Evolutionary conservation across 2,888 invertebrate species (phyloP).

Genomic region (Patella ulyssiponensis): DNA sequence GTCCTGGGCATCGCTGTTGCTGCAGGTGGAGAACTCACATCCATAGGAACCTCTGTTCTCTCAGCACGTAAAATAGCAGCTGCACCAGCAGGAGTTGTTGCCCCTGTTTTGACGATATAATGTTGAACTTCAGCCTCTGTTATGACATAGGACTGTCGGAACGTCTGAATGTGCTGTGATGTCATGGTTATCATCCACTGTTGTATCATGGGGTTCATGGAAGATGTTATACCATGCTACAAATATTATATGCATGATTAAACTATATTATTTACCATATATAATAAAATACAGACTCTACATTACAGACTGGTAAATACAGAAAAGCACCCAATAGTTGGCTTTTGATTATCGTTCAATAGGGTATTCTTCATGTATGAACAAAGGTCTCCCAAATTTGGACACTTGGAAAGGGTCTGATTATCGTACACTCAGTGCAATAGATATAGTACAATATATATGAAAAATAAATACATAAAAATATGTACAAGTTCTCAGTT

Average conservation of each 20-base stretch:
- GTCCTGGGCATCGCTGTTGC: neutral
- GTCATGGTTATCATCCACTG: conserved; percentile 70
- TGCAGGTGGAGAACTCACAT: conserved; percentile 36
- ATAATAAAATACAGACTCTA: neutral
- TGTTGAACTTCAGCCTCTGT: conserved; percentile 50
- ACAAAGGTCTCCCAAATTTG: too few species aligned
- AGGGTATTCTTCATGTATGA: too few species aligned
- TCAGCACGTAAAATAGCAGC: neutral
- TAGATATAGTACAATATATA: too few species aligned
- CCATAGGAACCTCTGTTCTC: conserved; percentile 42
- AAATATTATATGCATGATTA: conserved; percentile 21
- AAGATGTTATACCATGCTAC: conserved; percentile 68
- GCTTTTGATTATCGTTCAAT: too few species aligned
- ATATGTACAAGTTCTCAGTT: too few species aligned
- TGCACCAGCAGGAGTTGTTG: conserved; percentile 24
- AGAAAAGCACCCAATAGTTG: too few species aligned
- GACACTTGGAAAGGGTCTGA: too few species aligned
- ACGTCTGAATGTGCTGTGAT: conserved; percentile 54
- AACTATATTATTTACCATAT: neutral
- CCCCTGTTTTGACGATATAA: conserved; percentile 47
- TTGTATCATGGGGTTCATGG: conserved; percentile 71
- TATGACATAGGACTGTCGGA: conserved; percentile 53
- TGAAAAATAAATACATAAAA: too few species aligned
- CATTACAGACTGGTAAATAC: neutral
- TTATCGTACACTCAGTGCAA: too few species aligned